Evolutionary conservation across 2,888 invertebrate genomes (phyloP).

Genomic region (Plagiodera versicolora): DNA sequence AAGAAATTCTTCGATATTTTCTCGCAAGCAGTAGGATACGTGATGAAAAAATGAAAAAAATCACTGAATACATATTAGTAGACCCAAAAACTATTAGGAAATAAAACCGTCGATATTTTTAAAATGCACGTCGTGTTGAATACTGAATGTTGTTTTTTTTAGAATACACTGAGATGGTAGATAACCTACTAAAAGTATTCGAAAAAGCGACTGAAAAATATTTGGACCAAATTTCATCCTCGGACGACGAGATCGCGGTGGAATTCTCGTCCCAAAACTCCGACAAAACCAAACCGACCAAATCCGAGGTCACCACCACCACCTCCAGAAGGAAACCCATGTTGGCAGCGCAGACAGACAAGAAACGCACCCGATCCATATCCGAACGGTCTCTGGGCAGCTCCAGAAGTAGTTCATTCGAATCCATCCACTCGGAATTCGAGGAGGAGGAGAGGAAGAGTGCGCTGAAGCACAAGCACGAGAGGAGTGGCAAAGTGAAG

Average conservation of each 20-base stretch:
- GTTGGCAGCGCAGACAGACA: slow-evolving; percentile 45
- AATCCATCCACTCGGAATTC: slow-evolving; percentile 25
- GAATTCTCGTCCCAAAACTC: slow-evolving; percentile 61
- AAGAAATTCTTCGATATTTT: too few relatives aligned
- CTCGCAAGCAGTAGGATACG: too few relatives aligned
- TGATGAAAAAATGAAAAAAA: too few relatives aligned
- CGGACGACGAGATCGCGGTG: slow-evolving; percentile 75
- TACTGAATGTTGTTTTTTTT: slow-evolving; percentile 24
- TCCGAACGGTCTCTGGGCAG: slow-evolving; percentile 41
- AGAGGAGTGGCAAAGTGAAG: slow-evolving; percentile 21
- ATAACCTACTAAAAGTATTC: slow-evolving; percentile 79
- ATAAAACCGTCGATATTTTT: too few relatives aligned
- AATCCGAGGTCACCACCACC: slow-evolving; percentile 29
- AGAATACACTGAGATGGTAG: slow-evolving; percentile 90
- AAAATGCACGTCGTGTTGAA: too few relatives aligned
- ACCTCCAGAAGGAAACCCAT: slow-evolving; percentile 46
- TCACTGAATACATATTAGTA: too few relatives aligned
- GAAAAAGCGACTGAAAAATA: slow-evolving; percentile 81
- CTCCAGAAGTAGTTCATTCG: slow-evolving; percentile 29
- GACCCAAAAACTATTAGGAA: too few relatives aligned
- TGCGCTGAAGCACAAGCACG: slow-evolving; percentile 21
- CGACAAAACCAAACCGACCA: slow-evolving; percentile 43
- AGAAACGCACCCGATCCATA: slow-evolving; percentile 44
- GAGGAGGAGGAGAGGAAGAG: slow-evolving; percentile 23
- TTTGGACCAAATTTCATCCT: slow-evolving; percentile 77